Evolutionary conservation across 2,888 invertebrate species (phyloP), one percentile per base, ranked within the genome.

Genomic region (Melieria crassipennis): DNA sequence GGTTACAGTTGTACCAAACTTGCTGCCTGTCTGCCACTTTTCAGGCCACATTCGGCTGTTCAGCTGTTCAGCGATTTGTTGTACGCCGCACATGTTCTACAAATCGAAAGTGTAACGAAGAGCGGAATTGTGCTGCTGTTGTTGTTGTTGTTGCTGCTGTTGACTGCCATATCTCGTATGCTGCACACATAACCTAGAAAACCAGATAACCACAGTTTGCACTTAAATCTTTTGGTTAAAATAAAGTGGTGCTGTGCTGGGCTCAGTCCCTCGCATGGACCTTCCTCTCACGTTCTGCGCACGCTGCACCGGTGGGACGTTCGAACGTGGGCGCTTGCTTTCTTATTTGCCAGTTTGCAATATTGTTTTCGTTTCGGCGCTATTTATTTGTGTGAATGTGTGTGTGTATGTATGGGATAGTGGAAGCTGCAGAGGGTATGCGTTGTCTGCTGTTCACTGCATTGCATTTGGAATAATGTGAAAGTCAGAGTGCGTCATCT

Each of bases 131-230:
- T 16, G 60, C 30, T 30, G 60, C 16, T 61, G 42, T 13, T 16
- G 16, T 16, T 16, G 16, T 16, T 16, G 16, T 16, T 16, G 16
- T 16, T 16, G 60, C 16, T 61, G 42, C 16, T 61, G 42, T 13
- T 13, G 50, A 9, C 50, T 52, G 47, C 67, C 67, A 30, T 30
- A 30, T 30, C 30, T 30, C 30, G 30, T 30, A 30, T 30, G 30
- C 30, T 7, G 11, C 5, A 60, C n/a, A 60, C 58, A 65, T 62
- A 70, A 70, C 48, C 70, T 58, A 64, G 64, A 67, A 61, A 68
- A 55, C 66, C 68, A 43, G 57, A 55, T 60, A 69, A 73, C 73
- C 71, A 64, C 71, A 73, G 69, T 73, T 73, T 69, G 66, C 73
- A 73, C 73, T 71, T 73, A 73, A 73, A 73, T 66, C 60, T 68